Base-by-base conservation (phyloP, 1,140 invertebrate genomes). In the Conus ventricosus region DNA sequence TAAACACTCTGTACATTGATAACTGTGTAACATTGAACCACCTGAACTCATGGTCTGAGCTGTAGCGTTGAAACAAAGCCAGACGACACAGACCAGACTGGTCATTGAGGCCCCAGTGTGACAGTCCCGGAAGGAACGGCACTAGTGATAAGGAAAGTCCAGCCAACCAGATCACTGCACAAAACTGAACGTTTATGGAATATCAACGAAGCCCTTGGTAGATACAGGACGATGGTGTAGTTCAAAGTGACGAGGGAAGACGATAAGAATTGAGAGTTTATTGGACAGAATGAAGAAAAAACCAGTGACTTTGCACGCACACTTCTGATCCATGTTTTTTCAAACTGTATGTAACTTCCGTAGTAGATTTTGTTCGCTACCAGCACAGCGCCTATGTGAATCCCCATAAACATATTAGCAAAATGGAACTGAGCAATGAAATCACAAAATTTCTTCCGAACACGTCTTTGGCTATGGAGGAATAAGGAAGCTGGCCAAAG, bases 371-470 rank as follows among this genome's bases (percentile, higher is more conserved):
- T 89, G 84, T 80, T 94, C 93, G 6, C n/a, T 83, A 25, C 91
- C 92, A 11, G 90, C 81, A 85, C 91, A 94, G 23, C 71, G 23
- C 15, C 88, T 83, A 78, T 1, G 4, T 63, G 60, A 63, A 1
- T 13, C 93, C 93, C 2, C 92, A 91, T 7, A 83, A 67, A 55
- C 3, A 92, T 39, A 94, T 93, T 15, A 93, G 91, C 20, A 55
- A 93, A 55, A 63, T 94, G 39, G 39, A 94, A 3, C 93, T 78
- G 13, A 93, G 92, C 92, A 93, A 93, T 17, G 92, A 27, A 13
- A 92, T 63, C 11, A 63, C 10, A 20, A 63, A 63, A 0, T 63
- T 63, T 63, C 4, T 0, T 63, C 60, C 60, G 4, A 20, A 13
- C 4, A 63, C 60, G 0, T 63, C 60, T 63, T 20, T 11, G 60